A percentile compares a stretch with the other conserved stretches of the same genome.
These are phyloP conservation scores for Shinisaurus crocodilurus DNA, from an alignment of 2,113 vertebrate species.

Conservation along the genomic window DNA sequence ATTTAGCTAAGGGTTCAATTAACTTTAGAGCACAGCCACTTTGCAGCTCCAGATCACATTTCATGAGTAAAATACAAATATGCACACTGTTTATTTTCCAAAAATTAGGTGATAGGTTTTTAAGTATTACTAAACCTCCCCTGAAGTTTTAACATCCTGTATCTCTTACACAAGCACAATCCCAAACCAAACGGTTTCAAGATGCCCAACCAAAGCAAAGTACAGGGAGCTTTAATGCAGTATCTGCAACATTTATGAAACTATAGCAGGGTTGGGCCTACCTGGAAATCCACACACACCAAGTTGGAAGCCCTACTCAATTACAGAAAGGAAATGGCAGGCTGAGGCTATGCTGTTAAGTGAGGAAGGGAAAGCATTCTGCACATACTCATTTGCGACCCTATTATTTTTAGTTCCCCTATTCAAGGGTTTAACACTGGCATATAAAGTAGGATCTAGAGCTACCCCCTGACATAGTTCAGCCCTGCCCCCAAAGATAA, in stretches of 20 bases:
- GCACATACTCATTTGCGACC: not conserved
- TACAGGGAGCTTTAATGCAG: not conserved
- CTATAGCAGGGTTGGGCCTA: not conserved
- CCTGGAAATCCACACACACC: too few species aligned
- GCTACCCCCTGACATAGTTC: too few species aligned
- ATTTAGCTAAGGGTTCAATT: too few species aligned
- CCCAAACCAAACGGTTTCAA: not conserved
- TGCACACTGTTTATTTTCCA: not conserved
- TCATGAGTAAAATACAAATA: not conserved
- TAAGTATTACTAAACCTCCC: not conserved
- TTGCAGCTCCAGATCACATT: not conserved
- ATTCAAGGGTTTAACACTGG: not conserved
- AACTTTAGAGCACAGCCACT: not conserved
- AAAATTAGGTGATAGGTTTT: not conserved
- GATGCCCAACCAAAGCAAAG: not conserved
- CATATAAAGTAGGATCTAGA: not conserved
- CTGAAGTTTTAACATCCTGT: not conserved
- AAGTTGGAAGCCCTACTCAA: not conserved
- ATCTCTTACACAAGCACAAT: not conserved
- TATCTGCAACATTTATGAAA: not conserved
- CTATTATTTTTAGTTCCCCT: not conserved
- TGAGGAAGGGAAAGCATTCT: not conserved
- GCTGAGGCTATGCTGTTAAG: too few species aligned
- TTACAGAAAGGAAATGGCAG: not conserved
- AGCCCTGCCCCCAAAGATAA: not conserved